Evolutionary conservation across 2,888 invertebrate species (phyloP).

Genomic region (Caenorhabditis auriculariae): DNA sequence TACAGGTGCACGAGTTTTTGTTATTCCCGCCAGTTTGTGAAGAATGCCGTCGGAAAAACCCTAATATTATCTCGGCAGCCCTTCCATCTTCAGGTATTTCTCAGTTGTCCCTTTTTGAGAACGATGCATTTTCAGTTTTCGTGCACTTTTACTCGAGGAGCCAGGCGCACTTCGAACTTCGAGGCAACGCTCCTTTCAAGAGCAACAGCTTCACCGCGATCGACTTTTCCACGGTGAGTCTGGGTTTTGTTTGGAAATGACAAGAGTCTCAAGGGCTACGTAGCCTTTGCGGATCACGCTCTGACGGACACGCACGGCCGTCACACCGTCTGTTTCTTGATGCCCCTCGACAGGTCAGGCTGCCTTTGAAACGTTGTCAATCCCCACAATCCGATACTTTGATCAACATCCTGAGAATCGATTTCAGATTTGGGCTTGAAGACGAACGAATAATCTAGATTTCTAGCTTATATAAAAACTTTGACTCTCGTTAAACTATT

Average conservation of each 20-base stretch:
- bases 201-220: slow-evolving; percentile 62
- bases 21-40: slow-evolving; percentile 60
- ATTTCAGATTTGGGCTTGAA: too few species aligned
- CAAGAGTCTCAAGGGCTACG: slow-evolving; percentile 36
- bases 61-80: slow-evolving; percentile 39
- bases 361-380: too few species aligned
- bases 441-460: too few species aligned
- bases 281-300: slow-evolving; percentile 59
- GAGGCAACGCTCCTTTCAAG: slow-evolving; percentile 59
- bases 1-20: slow-evolving; percentile 45
- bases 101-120: not conserved
- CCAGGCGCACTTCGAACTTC: slow-evolving; percentile 57
- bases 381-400: not conserved
- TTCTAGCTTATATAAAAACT: too few species aligned
- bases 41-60: slow-evolving; percentile 58
- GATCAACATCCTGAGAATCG: not conserved
- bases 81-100: slow-evolving; percentile 36
- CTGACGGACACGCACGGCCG: slow-evolving; percentile 53
- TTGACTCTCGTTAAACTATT: too few species aligned
- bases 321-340: slow-evolving; percentile 57
- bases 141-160: slow-evolving; percentile 41
- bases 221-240: slow-evolving; percentile 55
- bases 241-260: slow-evolving; percentile 1
- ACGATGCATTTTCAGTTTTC: slow-evolving; percentile 20
- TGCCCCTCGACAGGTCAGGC: slow-evolving; percentile 47